phyloP scores from a whole-genome alignment of 2,113 vertebrate genomes.

The Hippoglossus stenolepis region DNA sequence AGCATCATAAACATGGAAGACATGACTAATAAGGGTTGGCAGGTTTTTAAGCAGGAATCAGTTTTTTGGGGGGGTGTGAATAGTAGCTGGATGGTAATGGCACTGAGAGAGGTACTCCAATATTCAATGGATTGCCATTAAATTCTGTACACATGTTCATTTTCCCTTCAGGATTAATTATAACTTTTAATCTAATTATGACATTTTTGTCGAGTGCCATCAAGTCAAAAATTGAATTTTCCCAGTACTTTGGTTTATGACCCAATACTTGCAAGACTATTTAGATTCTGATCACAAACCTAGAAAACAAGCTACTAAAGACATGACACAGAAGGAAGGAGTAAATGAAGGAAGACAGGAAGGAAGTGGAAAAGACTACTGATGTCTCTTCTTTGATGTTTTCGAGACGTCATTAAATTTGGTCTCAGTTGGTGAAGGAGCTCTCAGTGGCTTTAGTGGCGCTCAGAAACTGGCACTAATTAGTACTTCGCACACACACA shows the following conservation, averaged over 20 bases:
- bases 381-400: slow-evolving; percentile 34
- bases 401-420: slow-evolving; percentile 8
- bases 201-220: neutral
- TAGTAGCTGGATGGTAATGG: too few relatives aligned
- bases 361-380: neutral
- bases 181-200: too few relatives aligned
- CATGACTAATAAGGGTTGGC: neutral
- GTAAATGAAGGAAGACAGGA: neutral
- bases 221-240: neutral
- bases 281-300: too few relatives aligned
- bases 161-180: too few relatives aligned
- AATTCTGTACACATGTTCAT: too few relatives aligned
- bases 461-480: slow-evolving; percentile 25
- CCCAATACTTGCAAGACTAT: neutral
- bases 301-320: neutral
- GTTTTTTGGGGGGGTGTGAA: too few relatives aligned
- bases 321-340: neutral
- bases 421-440: slow-evolving; percentile 18
- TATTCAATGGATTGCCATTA: too few relatives aligned
- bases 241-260: neutral
- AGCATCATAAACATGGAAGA: neutral
- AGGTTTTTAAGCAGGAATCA: neutral
- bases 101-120: too few relatives aligned
- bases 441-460: slow-evolving; percentile 12
- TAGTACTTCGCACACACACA: slow-evolving; percentile 11